Percentiles rank a stretch among this genome's conserved stretches.
Conservation (phyloP, 2,113 vertebrate genomes). For the Spheniscus mendiculus region DNA sequence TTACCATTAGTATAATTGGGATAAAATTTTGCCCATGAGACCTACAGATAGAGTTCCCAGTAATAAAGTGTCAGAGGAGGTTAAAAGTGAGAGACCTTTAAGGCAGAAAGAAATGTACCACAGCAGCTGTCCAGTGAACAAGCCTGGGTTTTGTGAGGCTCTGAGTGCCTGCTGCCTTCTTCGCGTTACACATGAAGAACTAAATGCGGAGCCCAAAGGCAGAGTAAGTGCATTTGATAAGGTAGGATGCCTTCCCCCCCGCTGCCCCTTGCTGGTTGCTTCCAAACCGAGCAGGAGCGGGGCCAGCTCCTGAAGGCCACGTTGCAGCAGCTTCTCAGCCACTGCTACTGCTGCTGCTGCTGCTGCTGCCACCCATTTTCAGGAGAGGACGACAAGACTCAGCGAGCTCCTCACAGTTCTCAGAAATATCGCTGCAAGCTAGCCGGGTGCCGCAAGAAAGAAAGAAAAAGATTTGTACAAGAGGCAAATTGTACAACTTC, state of each 20-base stretch:
- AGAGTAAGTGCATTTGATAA: background rate
- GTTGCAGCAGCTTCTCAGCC: background rate
- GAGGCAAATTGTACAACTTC: background rate
- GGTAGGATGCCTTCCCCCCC: background rate
- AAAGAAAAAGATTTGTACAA: background rate
- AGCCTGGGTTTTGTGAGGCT: background rate
- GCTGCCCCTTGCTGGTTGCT: background rate
- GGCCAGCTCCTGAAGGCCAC: background rate
- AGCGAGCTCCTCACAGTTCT: rapidly evolving
- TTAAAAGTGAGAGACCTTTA: background rate
- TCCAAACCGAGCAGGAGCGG: background rate
- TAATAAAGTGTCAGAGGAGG: background rate
- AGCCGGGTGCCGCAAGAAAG: rapidly evolving
- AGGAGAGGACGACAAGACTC: rapidly evolving
- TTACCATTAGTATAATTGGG: slow-evolving; percentile 19
- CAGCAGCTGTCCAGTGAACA: background rate
- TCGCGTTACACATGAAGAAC: rapidly evolving
- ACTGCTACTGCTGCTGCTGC: background rate
- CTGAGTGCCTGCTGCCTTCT: background rate
- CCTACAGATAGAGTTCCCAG: background rate
- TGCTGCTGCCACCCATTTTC: background rate
- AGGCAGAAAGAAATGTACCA: background rate
- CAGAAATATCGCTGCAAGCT: background rate
- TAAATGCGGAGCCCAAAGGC: background rate
- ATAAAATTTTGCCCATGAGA: background rate